Base-by-base conservation (phyloP, 1,140 invertebrate genomes). In the Tetragnatha versicolor region DNA sequence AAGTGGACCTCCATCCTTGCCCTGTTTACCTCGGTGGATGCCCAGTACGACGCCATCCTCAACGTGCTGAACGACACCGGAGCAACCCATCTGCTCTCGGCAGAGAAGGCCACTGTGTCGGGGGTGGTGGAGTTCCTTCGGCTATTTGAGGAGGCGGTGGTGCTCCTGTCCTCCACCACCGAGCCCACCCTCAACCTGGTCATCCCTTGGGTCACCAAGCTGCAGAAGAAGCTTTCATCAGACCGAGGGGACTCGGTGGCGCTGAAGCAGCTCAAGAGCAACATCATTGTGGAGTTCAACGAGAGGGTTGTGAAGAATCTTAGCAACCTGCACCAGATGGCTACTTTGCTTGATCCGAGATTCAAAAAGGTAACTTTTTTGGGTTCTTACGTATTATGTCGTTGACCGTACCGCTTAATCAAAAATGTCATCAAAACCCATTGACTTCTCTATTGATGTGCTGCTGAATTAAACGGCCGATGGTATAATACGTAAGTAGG, bases 61-160 rank as follows among this genome's bases (percentile, higher is more conserved):
- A 39, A 3, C 14, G 35, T 49, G 42, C 29, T 77, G n/a, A 77
- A 77, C 25, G 60, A 53, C 9, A 66, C 73, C 20, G 20, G 20
- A 20, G n/a, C 20, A 14, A 77, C 73, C 17, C 73, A 77, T 17
- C 25, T 77, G 33, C n/a, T 77, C 0, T 66, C 61, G 29, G 73
- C 55, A 12, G 73, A 77, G 45, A 77, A 77, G n/a, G 27, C 33
- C 29, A 45, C 63, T 6, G 31, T 77, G 14, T 55, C 5, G 27
- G 22, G 31, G 1, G 22, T 66, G 20, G 63, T 77, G 10, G 47
- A 31, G 14, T 77, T 77, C 10, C 55, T 77, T 9, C 39, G 39
- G 25, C 12, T 66, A 22, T 77, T 77, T 55, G 73, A 77, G 12
- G 63, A 77, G n/a, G 73, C 73, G 12, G 55, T 77, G 12, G 10